Evolutionary conservation across 2,888 invertebrate species (phyloP).

Genomic region (Ectemnius continuus): DNA sequence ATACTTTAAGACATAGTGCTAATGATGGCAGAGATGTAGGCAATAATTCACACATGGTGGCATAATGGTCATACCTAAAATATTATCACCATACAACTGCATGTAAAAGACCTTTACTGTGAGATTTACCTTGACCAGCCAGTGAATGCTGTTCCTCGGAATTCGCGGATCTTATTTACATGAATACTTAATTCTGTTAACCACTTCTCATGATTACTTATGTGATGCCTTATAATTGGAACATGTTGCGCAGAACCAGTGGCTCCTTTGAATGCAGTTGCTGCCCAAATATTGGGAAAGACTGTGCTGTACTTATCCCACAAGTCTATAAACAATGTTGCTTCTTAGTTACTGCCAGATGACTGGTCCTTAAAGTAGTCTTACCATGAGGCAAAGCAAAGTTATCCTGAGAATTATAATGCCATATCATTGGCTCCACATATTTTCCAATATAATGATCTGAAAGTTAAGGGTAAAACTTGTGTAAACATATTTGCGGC

Average conservation of each 20-base stretch:
- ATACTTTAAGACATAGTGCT: slow-evolving; percentile 81
- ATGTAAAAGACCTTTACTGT: neutral
- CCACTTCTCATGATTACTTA: slow-evolving; percentile 89
- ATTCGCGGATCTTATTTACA: slow-evolving; percentile 79
- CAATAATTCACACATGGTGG: slow-evolving; percentile 84
- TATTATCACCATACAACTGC: neutral
- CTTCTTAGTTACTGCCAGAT: too few species aligned
- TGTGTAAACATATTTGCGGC: slow-evolving; percentile 16
- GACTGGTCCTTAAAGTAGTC: neutral
- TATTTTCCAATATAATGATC: slow-evolving; percentile 82
- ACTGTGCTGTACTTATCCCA: slow-evolving; percentile 84
- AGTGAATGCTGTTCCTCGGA: slow-evolving; percentile 84
- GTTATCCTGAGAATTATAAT: slow-evolving; percentile 81
- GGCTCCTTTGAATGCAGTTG: slow-evolving; percentile 92
- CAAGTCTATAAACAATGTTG: slow-evolving; percentile 66
- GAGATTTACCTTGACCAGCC: slow-evolving; percentile 85
- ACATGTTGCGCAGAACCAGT: slow-evolving; percentile 86
- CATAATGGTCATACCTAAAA: slow-evolving; percentile 85
- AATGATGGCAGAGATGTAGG: slow-evolving; percentile 83
- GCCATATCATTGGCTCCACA: slow-evolving; percentile 86
- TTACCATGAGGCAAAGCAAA: slow-evolving; percentile 79
- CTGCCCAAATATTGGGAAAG: slow-evolving; percentile 88
- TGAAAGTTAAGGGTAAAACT: slow-evolving; percentile 65
- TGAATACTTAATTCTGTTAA: slow-evolving; percentile 79
- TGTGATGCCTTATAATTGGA: slow-evolving; percentile 85